phyloP scores from a whole-genome alignment of 2,797 vertebrate genomes.

The Halcyon badia region DNA sequence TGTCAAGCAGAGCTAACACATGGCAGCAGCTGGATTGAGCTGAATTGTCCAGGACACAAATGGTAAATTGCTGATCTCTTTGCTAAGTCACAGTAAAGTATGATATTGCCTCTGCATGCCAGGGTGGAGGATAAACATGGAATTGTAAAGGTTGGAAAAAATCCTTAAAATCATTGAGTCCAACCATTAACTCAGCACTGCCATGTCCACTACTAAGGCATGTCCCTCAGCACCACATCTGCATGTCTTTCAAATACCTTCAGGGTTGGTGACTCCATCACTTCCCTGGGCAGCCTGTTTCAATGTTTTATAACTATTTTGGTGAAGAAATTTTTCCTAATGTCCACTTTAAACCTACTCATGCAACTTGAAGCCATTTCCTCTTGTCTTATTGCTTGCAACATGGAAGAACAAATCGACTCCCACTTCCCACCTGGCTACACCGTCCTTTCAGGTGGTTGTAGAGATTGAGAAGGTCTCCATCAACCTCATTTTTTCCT shows the following conservation, averaged over 20 bases:
- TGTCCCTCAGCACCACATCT: rapidly evolving
- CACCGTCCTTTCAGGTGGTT: neutral
- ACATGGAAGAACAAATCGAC: neutral
- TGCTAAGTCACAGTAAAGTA: neutral
- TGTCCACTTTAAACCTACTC: neutral
- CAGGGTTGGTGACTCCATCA: neutral
- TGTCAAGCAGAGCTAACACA: rapidly evolving
- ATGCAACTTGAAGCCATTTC: neutral
- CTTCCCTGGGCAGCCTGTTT: neutral
- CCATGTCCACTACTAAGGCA: neutral
- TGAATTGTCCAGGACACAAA: neutral
- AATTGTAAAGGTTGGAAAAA: neutral
- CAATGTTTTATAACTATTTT: neutral
- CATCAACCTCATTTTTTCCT: neutral
- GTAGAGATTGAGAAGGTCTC: neutral
- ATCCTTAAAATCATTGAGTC: neutral
- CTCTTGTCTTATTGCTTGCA: neutral
- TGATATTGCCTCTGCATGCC: rapidly evolving
- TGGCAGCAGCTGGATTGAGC: neutral
- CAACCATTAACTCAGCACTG: neutral
- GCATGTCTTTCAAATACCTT: neutral
- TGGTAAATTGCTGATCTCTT: neutral
- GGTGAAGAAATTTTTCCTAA: neutral
- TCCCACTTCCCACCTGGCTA: neutral
- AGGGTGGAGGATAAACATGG: neutral